Evolutionary conservation across 2,888 invertebrate species (phyloP).

Genomic region (Pachycephus smyrnensis): DNA sequence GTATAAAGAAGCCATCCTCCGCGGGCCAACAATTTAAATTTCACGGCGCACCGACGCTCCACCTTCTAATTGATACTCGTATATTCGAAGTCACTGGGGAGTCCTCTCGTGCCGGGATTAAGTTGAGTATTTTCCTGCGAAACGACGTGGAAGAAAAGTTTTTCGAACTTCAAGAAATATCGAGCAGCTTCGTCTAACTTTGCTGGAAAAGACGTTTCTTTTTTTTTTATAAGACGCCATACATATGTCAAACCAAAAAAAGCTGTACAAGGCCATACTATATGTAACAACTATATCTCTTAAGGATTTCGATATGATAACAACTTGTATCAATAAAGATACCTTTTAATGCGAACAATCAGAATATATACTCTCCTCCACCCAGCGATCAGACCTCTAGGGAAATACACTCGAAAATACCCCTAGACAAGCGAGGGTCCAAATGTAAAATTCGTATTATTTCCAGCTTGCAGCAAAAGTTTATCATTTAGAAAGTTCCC

Average conservation of each 20-base stretch:
- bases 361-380: too few relatives aligned
- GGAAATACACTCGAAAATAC: not conserved
- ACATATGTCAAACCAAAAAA: not conserved
- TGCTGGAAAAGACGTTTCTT: not conserved
- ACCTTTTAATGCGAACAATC: not conserved
- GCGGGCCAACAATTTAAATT: slow-evolving; percentile 15
- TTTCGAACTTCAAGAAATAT: not conserved
- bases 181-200: not conserved
- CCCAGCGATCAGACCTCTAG: too few relatives aligned
- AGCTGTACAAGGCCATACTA: not conserved
- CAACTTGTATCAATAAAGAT: not conserved
- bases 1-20: not conserved
- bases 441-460: not conserved
- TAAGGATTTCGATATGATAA: not conserved
- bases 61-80: slow-evolving; percentile 3
- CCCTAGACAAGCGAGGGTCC: too few relatives aligned
- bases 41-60: slow-evolving; percentile 5
- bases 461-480: not conserved
- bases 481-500: not conserved
- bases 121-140: not conserved
- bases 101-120: not conserved
- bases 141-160: not conserved
- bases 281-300: not conserved
- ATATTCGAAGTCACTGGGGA: not conserved
- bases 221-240: not conserved